phyloP scores from a whole-genome alignment of 2,888 invertebrate species.

The Apotomis betuletana region DNA sequence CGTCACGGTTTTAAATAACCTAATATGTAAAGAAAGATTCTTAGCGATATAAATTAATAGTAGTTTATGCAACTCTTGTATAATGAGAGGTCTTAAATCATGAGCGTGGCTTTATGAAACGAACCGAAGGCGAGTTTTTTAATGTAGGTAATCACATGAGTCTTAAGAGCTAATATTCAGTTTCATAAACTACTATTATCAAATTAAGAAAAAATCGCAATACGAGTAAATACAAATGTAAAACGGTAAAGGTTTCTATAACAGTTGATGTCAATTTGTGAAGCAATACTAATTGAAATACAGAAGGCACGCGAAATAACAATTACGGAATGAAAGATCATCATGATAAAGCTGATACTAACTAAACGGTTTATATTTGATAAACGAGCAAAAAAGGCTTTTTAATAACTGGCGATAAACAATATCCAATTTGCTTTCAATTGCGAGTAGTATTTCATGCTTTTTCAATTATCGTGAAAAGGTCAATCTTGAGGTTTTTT shows the following conservation, averaged over 20 bases:
- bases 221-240: background rate
- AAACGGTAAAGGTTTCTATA: background rate
- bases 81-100: too few species aligned
- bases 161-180: too few species aligned
- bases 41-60: too few species aligned
- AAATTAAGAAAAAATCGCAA: too few species aligned
- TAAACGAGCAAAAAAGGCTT: conserved; percentile 11
- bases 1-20: too few species aligned
- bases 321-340: conserved; percentile 35
- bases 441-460: background rate
- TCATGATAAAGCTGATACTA: conserved; percentile 20
- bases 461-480: background rate
- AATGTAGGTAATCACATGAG: too few species aligned
- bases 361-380: conserved; percentile 15
- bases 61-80: too few species aligned
- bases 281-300: conserved; percentile 38
- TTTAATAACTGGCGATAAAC: background rate
- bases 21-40: too few species aligned
- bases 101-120: too few species aligned
- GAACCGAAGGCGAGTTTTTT: too few species aligned
- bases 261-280: conserved; percentile 30
- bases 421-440: conserved; percentile 3
- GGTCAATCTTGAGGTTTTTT: conserved; percentile 33
- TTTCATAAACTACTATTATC: too few species aligned
- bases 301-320: conserved; percentile 36